A percentile compares a stretch with the other conserved stretches of the same genome.
Conservation (phyloP, 2,888 invertebrate genomes). For the Alviniconcha strummeri region DNA sequence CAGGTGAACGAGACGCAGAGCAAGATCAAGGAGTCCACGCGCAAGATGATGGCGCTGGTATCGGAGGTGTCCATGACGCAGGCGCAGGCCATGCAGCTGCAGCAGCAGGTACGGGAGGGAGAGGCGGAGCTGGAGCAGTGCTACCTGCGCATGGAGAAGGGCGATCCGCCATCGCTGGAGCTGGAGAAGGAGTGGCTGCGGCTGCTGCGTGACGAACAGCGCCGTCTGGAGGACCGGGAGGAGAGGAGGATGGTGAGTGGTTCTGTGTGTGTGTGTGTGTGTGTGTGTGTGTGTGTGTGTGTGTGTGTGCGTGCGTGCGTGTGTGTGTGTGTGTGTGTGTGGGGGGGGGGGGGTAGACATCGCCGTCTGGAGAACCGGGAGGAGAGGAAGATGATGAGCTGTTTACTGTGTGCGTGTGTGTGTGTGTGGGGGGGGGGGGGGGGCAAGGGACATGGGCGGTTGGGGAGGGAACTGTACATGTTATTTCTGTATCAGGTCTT, state of each 20-base stretch:
- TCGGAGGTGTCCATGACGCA: constrained; percentile 74
- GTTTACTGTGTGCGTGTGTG: neutral
- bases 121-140: constrained; percentile 70
- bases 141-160: constrained; percentile 72
- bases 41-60: constrained; percentile 73
- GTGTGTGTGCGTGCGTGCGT: constrained; percentile 10
- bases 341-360: constrained; percentile 30
- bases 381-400: constrained; percentile 58
- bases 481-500: no score
- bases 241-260: constrained; percentile 58
- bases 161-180: constrained; percentile 70
- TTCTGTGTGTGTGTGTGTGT: constrained; percentile 1
- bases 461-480: no score
- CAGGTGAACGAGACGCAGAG: constrained; percentile 71
- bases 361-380: constrained; percentile 57
- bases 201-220: constrained; percentile 58
- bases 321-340: neutral
- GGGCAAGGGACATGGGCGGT: no score
- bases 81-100: constrained; percentile 68
- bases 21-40: constrained; percentile 69
- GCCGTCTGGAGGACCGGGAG: constrained; percentile 57
- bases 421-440: neutral
- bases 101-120: constrained; percentile 67
- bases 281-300: constrained; percentile 1
- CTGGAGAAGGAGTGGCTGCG: constrained; percentile 70